Conservation (phyloP, 2,888 invertebrate genomes). For the Capitulum mitella region DNA sequence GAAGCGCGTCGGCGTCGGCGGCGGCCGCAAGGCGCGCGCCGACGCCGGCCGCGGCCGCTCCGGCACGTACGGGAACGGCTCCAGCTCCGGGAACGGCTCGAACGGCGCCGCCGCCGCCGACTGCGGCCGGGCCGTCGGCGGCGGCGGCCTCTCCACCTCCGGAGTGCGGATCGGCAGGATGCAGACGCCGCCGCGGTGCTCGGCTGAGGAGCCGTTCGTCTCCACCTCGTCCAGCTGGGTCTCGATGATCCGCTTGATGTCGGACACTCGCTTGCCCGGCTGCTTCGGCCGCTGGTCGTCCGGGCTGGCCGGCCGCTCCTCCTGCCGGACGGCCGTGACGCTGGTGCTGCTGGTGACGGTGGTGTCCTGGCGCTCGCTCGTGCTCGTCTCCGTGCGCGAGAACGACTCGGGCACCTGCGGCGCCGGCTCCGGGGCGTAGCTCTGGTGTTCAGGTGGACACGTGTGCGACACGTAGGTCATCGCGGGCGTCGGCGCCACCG, state of each 20-base stretch:
- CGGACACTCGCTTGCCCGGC: not conserved
- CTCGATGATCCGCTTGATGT: not conserved
- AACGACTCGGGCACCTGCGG: not conserved
- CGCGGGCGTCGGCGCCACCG: not conserved
- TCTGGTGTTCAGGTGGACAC: not conserved
- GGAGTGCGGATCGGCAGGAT: conserved; percentile 6
- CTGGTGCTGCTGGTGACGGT: not conserved
- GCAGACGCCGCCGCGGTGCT: not conserved
- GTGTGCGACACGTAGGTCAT: conserved; percentile 18
- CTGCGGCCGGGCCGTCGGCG: not conserved
- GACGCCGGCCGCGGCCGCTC: conserved; percentile 43
- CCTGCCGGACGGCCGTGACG: not conserved
- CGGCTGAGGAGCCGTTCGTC: conserved; percentile 11
- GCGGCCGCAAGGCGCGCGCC: conserved; percentile 47
- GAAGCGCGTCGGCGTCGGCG: conserved; percentile 34
- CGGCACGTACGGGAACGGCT: conserved; percentile 49
- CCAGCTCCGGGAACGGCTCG: conserved; percentile 47
- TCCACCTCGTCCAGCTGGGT: not conserved
- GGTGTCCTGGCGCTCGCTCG: not conserved
- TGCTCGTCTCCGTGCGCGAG: not conserved
- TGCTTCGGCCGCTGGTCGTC: not conserved
- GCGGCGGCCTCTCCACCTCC: not conserved
- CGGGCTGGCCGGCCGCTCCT: not conserved
- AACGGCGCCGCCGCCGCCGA: conserved; percentile 37
- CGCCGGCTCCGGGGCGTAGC: not conserved